Conservation (phyloP, 2,113 vertebrate species). For the Meleagris gallopavo region DNA sequence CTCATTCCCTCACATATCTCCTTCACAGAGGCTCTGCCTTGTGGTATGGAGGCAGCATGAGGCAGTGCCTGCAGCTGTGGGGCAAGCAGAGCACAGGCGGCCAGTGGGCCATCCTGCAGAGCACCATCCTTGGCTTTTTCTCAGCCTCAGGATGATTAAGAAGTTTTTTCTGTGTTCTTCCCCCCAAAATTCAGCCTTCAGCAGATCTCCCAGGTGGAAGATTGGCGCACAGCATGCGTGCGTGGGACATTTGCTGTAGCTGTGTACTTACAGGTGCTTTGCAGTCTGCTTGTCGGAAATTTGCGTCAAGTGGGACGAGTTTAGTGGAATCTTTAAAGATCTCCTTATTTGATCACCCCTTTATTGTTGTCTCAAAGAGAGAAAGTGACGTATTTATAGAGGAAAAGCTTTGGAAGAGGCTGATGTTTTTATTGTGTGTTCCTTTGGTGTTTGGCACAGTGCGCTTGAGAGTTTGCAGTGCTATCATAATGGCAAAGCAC, state of each 20-base stretch:
- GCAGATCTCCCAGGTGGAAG: not conserved
- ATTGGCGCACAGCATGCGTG: not conserved
- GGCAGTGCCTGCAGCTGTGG: not conserved
- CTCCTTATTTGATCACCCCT: not conserved
- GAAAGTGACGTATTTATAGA: not conserved
- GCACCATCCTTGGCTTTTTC: not conserved
- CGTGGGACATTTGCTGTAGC: not conserved
- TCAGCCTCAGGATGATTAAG: not conserved
- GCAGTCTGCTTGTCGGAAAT: not conserved
- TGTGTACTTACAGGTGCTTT: not conserved
- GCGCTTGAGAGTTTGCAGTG: not conserved
- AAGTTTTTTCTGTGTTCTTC: not conserved
- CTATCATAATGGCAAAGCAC: conserved; percentile 3
- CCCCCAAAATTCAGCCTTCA: not conserved
- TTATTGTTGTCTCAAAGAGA: not conserved
- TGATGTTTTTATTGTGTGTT: conserved; percentile 32
- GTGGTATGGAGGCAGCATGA: not conserved
- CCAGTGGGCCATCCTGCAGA: not conserved
- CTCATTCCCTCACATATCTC: not conserved
- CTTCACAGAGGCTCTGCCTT: not conserved
- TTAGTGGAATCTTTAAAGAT: not conserved
- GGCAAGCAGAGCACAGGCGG: not conserved
- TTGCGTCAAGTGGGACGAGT: not conserved
- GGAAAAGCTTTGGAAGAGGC: not conserved
- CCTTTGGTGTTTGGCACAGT: not conserved